These are phyloP conservation scores for Chrysochloris asiatica DNA, from an alignment of 2,113 vertebrate species.

Conservation along the genomic window DNA sequence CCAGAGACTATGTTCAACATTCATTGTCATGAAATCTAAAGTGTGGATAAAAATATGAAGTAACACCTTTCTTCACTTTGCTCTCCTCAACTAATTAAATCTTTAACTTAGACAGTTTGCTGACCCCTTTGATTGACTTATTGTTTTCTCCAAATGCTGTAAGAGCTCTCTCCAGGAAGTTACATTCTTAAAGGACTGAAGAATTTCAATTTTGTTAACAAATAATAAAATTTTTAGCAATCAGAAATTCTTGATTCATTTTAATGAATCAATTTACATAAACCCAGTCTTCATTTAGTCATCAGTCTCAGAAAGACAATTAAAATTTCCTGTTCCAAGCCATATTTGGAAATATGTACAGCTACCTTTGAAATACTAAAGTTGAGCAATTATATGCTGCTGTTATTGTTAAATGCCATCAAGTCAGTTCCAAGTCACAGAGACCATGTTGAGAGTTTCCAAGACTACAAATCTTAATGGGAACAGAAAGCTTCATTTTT, in stretches of 20 bases:
- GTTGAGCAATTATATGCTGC: not conserved
- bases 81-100: slow-evolving; percentile 68
- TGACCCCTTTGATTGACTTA: slow-evolving; percentile 61
- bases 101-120: slow-evolving; percentile 60
- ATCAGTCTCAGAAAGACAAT: not conserved
- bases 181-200: not conserved
- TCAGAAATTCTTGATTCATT: not conserved
- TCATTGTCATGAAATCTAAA: slow-evolving; percentile 36
- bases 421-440: no score
- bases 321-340: slow-evolving; percentile 21
- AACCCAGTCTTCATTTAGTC: not conserved
- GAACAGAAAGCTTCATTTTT: no score
- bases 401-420: no score
- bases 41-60: not conserved
- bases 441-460: no score
- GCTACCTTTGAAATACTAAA: not conserved
- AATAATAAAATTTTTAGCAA: slow-evolving; percentile 27
- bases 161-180: slow-evolving; percentile 48
- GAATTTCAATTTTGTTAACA: slow-evolving; percentile 15
- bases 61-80: not conserved
- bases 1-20: not conserved
- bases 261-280: not conserved
- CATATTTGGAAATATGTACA: not conserved
- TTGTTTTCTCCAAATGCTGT: slow-evolving; percentile 66
- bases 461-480: no score